Conservation (phyloP, 2,888 invertebrate species). For the Callimorpha dominula region DNA sequence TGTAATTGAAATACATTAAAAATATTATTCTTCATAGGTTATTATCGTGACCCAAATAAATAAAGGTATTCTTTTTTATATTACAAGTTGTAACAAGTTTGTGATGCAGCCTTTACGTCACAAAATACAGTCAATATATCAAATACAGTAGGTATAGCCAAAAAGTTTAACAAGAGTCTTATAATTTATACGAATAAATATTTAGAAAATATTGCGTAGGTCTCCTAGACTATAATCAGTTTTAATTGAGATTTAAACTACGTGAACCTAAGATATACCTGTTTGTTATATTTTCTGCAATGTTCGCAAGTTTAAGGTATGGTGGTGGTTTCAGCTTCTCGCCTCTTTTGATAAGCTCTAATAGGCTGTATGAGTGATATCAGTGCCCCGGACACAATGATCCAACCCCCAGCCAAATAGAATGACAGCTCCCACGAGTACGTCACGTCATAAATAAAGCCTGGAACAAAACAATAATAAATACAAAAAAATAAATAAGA, state of each 20-base stretch:
- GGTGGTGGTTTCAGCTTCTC: conserved; percentile 52
- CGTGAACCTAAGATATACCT: background rate
- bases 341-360: conserved; percentile 75
- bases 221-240: background rate
- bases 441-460: conserved; percentile 89
- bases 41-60: too few species aligned
- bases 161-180: background rate
- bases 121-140: too few species aligned
- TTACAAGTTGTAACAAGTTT: too few species aligned
- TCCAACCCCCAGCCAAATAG: conserved; percentile 93
- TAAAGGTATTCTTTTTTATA: too few species aligned
- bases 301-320: conserved; percentile 52
- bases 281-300: background rate
- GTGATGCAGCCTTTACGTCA: too few species aligned
- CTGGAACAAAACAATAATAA: conserved; percentile 75
- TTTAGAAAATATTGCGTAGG: background rate
- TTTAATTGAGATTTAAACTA: conserved; percentile 4
- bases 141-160: too few species aligned
- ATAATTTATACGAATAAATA: background rate
- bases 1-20: too few species aligned
- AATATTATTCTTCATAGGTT: too few species aligned
- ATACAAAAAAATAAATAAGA: too few species aligned
- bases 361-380: conserved; percentile 89
- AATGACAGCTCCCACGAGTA: conserved; percentile 93
- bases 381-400: conserved; percentile 91